phyloP scores from a whole-genome alignment of 2,797 vertebrate genomes.

The Peromyscus eremicus region DNA sequence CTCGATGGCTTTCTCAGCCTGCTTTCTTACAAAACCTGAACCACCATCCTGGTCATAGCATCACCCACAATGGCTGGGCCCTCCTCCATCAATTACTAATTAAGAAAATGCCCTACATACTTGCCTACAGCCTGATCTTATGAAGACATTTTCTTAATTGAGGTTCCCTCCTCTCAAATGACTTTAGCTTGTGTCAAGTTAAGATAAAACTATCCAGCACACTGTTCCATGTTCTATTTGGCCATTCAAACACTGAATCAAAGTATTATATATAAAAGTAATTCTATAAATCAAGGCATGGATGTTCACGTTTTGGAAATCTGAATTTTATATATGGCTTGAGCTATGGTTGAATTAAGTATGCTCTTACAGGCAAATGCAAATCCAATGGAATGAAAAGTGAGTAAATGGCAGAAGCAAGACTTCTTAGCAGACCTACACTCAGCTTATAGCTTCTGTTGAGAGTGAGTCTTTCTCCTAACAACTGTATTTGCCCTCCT shows the following conservation, averaged over 20 bases:
- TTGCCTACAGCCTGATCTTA: not conserved
- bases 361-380: not conserved
- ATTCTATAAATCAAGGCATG: not conserved
- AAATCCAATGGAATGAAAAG: not conserved
- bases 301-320: not conserved
- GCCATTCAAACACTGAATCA: not conserved
- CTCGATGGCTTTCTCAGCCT: not conserved
- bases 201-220: not conserved
- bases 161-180: not conserved
- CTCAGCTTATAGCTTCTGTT: not conserved
- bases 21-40: not conserved
- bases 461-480: not conserved
- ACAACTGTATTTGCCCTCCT: not conserved
- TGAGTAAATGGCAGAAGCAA: not conserved
- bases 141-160: not conserved
- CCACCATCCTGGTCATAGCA: no score
- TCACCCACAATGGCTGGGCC: not conserved
- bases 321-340: not conserved
- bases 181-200: not conserved
- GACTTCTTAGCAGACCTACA: not conserved
- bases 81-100: not conserved
- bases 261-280: constrained; percentile 18
- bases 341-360: not conserved
- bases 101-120: not conserved
- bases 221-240: not conserved